These are phyloP conservation scores for Corvus cornix DNA, from an alignment of 2,113 vertebrate genomes.

Conservation along the genomic window DNA sequence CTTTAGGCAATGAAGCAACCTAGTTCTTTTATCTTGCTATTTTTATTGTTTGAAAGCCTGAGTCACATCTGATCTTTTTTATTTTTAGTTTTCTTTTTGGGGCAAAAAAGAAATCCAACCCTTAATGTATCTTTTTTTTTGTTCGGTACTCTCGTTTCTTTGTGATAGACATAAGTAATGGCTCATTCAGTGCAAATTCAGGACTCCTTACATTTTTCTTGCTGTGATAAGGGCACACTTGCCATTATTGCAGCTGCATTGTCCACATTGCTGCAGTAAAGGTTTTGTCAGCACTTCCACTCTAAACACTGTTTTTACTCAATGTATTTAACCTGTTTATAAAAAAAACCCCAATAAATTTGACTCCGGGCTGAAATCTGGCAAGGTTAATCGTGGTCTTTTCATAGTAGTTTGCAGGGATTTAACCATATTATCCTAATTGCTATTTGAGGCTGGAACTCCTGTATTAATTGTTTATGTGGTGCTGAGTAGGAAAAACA, in stretches of 20 bases:
- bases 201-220: conserved; percentile 47
- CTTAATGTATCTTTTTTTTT: conserved; percentile 47
- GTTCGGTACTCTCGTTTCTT: conserved; percentile 45
- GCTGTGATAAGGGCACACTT: conserved; percentile 50
- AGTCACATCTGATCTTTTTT: conserved; percentile 62
- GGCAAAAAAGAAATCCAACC: background rate
- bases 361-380: background rate
- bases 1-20: conserved; percentile 54
- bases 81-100: conserved; percentile 59
- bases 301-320: conserved; percentile 31
- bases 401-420: background rate
- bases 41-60: conserved; percentile 64
- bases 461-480: background rate
- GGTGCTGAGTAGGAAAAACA: background rate
- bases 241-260: conserved; percentile 38
- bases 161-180: conserved; percentile 59
- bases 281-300: conserved; percentile 49
- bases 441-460: background rate
- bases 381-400: background rate
- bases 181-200: conserved; percentile 49
- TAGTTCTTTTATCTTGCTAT: conserved; percentile 49
- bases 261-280: conserved; percentile 28
- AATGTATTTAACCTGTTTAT: conserved; percentile 16
- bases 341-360: background rate
- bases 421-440: background rate